Evolutionary conservation across 92 coral and sea anemone species (phyloP), one percentile per base, ranked within the genome.

Genomic region (Epizoanthus rinbou): DNA sequence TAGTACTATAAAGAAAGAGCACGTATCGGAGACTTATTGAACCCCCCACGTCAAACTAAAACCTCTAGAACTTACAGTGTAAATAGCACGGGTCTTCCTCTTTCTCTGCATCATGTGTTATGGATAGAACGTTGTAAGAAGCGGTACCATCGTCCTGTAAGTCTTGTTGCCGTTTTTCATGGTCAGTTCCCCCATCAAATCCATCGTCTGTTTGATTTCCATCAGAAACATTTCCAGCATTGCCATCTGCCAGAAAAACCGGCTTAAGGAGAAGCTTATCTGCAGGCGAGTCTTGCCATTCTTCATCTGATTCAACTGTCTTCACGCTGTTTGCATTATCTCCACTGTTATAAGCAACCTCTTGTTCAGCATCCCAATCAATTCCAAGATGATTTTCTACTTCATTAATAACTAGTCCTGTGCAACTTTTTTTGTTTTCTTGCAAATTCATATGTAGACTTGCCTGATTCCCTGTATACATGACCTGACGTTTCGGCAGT

Each of bases 201-300:
- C 39, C 31, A 69, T 54, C 53, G 21, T 41, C 71, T 21, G 60
- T 50, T 37, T 43, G 74, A 35, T 16, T 81, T 53, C 25, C 14
- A 1, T 45, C 79, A 9, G 43, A 9, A 16, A 19, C 28, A 11
- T 69, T 47, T 35, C 53, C 37, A 45, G 28, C 31, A 0, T 35
- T 64, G 21, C 57, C 60, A 58, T 83, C 23, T 59, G 43, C 31
- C 25, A 84, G 19, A 64, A 72, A 73, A 64, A 59, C 57, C 19
- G 69, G 81, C 63, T 57, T 28, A 0, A 78, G 16, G 24, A 78
- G 82, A 41, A 78, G 71, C 50, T 62, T 37, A 59, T 78, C 71
- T 10, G 76, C 67, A 70, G 76, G 75, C 0, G 85, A 78, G 56
- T 78, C 82, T 78, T 78, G 82, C 82, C 69, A 63, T 0, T 78